Conservation (phyloP, 2,888 invertebrate genomes). For the Amphipoea oculea region DNA sequence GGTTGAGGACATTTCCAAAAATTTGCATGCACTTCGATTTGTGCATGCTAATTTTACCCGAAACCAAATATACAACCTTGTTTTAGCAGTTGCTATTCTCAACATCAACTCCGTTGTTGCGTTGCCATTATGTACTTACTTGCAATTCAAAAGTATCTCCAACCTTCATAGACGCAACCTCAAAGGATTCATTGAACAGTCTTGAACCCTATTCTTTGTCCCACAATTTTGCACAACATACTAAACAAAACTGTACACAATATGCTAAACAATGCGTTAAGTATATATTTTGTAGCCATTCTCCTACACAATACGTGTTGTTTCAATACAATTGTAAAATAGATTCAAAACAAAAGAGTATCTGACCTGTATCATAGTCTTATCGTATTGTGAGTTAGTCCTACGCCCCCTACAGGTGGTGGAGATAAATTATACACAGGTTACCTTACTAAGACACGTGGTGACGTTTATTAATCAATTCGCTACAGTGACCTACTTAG, state of each 20-base stretch:
- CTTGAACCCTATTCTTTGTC: neutral
- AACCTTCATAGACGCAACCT: neutral
- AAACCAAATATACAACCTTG: neutral
- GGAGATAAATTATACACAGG: too few species aligned
- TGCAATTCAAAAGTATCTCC: neutral
- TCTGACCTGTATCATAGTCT: neutral
- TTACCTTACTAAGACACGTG: too few species aligned
- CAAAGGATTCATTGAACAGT: neutral
- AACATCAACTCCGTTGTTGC: neutral
- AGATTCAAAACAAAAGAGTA: constrained; percentile 23
- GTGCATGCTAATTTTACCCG: neutral
- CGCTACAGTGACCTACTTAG: too few species aligned
- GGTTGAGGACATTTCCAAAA: neutral
- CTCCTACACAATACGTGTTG: constrained; percentile 20
- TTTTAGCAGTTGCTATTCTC: neutral
- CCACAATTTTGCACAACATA: neutral
- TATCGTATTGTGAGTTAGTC: too few species aligned
- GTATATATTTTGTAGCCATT: neutral
- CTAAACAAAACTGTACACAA: constrained; percentile 3
- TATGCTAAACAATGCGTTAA: neutral
- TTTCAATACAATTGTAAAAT: constrained; percentile 18
- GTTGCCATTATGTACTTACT: neutral
- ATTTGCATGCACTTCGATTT: neutral
- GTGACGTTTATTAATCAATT: too few species aligned
- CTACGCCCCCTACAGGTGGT: too few species aligned